Percentiles rank a stretch among this genome's conserved stretches.
phyloP scores from a whole-genome alignment of 2,888 invertebrate species.

The Andrena bicolor region DNA sequence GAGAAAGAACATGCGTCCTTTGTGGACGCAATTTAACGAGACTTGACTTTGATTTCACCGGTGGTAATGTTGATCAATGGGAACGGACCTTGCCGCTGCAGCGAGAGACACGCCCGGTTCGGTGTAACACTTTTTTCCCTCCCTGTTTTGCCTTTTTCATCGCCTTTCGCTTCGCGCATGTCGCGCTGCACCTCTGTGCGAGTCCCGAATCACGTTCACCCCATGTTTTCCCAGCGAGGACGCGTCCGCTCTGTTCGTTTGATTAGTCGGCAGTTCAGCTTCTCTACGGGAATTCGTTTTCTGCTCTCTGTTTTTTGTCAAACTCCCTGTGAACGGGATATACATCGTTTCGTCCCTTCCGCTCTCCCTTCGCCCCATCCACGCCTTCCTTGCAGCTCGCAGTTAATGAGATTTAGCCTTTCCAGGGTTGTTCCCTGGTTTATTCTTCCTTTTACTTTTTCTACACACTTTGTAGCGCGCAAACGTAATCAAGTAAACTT shows the following conservation, averaged over 20 bases:
- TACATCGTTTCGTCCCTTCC: not conserved
- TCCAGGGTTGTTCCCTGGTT: not conserved
- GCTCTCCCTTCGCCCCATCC: not conserved
- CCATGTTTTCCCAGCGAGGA: not conserved
- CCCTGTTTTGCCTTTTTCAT: constrained; percentile 24
- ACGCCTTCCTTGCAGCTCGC: too few species aligned
- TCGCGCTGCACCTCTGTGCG: constrained; percentile 26
- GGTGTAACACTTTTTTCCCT: constrained; percentile 13
- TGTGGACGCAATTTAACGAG: constrained; percentile 22
- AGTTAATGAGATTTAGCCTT: constrained; percentile 33
- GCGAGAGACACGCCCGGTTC: constrained; percentile 38
- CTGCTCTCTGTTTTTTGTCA: constrained; percentile 16
- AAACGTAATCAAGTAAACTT: too few species aligned
- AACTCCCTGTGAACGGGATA: constrained; percentile 24
- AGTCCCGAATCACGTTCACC: constrained; percentile 39
- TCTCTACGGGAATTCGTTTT: constrained; percentile 18
- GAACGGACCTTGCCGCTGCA: constrained; percentile 44
- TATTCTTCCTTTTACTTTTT: too few species aligned
- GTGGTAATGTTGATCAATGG: constrained; percentile 52
- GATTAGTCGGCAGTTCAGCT: constrained; percentile 44
- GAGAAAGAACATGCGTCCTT: constrained; percentile 14
- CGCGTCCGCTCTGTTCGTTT: constrained; percentile 40
- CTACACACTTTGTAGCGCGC: too few species aligned
- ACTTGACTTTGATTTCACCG: constrained; percentile 46
- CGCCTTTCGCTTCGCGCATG: constrained; percentile 35